Percentiles rank a stretch among this genome's conserved stretches.
Conservation (phyloP, 2,113 vertebrate genomes). For the Dryoscopus gambensis region DNA sequence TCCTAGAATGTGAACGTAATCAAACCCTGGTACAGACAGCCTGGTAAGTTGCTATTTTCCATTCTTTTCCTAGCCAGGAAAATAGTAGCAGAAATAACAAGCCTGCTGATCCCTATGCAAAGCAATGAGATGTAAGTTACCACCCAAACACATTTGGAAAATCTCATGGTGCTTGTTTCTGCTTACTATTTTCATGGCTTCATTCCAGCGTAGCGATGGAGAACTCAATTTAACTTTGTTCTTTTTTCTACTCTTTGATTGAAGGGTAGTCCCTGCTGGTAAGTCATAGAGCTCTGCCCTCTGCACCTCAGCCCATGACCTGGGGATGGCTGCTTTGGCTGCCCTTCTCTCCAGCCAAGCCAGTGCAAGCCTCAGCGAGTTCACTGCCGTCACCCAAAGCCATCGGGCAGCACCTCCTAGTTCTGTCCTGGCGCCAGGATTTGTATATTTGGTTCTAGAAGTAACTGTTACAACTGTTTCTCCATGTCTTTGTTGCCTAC, state of each 20-base stretch:
- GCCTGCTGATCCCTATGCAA: slow-evolving; percentile 70
- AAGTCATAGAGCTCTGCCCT: slow-evolving; percentile 99
- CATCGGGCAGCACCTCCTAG: slow-evolving; percentile 96
- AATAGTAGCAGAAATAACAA: slow-evolving; percentile 86
- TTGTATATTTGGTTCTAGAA: slow-evolving; percentile 98
- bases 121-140: slow-evolving; percentile 69
- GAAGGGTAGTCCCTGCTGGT: slow-evolving; percentile 99
- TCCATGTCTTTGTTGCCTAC: slow-evolving; percentile 71
- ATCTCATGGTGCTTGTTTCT: slow-evolving; percentile 75
- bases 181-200: slow-evolving; percentile 87
- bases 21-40: slow-evolving; percentile 98
- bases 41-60: slow-evolving; percentile 86
- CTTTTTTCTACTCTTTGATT: slow-evolving; percentile 99
- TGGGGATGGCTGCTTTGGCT: slow-evolving; percentile 99
- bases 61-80: slow-evolving; percentile 73
- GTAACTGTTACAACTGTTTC: slow-evolving; percentile 78
- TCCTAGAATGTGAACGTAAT: slow-evolving; percentile 98
- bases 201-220: slow-evolving; percentile 69
- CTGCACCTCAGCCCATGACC: slow-evolving; percentile 98
- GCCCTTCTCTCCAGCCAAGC: slow-evolving; percentile 98
- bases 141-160: not conserved
- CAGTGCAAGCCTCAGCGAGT: slow-evolving; percentile 97
- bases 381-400: slow-evolving; percentile 97
- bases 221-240: slow-evolving; percentile 99
- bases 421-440: slow-evolving; percentile 97